phyloP scores from a whole-genome alignment of 2,797 vertebrate species.

The Gallinago stenura region DNA sequence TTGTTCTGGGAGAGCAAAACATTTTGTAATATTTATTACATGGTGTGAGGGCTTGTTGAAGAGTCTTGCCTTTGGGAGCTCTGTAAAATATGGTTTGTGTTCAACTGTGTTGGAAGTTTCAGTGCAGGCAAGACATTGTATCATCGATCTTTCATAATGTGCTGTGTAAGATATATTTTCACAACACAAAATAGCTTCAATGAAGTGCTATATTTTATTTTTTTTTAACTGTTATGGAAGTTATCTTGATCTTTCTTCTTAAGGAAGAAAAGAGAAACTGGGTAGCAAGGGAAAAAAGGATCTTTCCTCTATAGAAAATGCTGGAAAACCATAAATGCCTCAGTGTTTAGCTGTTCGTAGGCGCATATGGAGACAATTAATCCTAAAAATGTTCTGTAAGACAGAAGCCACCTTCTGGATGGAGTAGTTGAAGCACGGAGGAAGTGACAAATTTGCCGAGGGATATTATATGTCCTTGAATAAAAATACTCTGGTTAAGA shows the following conservation, averaged over 20 bases:
- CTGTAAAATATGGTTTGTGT: background rate
- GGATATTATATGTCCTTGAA: background rate
- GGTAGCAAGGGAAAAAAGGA: background rate
- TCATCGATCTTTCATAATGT: background rate
- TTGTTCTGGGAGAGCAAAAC: background rate
- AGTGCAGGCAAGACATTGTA: background rate
- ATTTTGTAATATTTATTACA: background rate
- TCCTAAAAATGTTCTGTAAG: background rate
- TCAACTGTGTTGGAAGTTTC: background rate
- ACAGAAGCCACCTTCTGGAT: background rate
- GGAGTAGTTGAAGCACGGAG: background rate
- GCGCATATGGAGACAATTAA: fast-evolving
- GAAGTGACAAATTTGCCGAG: background rate
- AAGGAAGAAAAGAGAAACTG: background rate
- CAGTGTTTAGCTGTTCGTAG: background rate
- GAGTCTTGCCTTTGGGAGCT: background rate
- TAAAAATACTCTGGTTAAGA: background rate
- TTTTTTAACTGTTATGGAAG: background rate
- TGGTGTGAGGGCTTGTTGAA: background rate
- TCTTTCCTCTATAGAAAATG: background rate
- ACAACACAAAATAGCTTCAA: background rate
- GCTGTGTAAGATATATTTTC: background rate
- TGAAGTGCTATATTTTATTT: background rate
- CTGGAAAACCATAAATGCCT: background rate
- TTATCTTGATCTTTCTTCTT: background rate